Evolutionary conservation across 2,888 invertebrate genomes (phyloP).

Genomic region (Cerceris rybyensis): DNA sequence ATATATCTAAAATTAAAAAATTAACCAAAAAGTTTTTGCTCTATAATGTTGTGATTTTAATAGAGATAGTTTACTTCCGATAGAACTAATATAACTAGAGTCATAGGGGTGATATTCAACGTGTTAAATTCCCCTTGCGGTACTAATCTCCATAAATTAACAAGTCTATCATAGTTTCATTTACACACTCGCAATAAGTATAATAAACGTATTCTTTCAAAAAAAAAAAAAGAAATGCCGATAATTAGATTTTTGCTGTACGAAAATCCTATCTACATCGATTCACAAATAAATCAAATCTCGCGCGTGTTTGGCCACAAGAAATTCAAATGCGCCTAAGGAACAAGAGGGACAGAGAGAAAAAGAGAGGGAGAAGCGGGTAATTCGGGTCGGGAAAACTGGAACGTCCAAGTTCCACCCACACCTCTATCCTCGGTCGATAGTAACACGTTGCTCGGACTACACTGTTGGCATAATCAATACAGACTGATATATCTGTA

Average conservation of each 20-base stretch:
- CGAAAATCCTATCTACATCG: too few species aligned
- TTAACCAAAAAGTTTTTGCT: too few species aligned
- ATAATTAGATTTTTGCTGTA: not conserved
- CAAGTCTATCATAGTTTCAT: too few species aligned
- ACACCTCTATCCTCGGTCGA: constrained; percentile 68
- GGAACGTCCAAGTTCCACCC: constrained; percentile 65
- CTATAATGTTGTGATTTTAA: too few species aligned
- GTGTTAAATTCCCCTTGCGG: too few species aligned
- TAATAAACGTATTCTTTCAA: not conserved
- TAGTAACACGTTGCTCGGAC: constrained; percentile 65
- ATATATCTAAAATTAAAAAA: too few species aligned
- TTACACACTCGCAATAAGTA: too few species aligned
- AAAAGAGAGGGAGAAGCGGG: constrained; percentile 19
- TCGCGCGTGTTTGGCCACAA: not conserved
- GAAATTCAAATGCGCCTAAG: constrained; percentile 33
- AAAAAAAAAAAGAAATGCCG: not conserved
- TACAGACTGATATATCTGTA: constrained; percentile 62
- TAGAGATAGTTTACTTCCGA: too few species aligned
- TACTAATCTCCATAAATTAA: too few species aligned
- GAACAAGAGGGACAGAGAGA: constrained; percentile 13
- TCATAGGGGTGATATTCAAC: too few species aligned
- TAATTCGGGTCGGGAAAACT: constrained; percentile 62
- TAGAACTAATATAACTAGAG: too few species aligned
- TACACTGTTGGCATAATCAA: constrained; percentile 64
- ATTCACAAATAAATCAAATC: too few species aligned